These are phyloP conservation scores for Plecotus auritus DNA, from an alignment of 2,113 vertebrate species.

Conservation along the genomic window DNA sequence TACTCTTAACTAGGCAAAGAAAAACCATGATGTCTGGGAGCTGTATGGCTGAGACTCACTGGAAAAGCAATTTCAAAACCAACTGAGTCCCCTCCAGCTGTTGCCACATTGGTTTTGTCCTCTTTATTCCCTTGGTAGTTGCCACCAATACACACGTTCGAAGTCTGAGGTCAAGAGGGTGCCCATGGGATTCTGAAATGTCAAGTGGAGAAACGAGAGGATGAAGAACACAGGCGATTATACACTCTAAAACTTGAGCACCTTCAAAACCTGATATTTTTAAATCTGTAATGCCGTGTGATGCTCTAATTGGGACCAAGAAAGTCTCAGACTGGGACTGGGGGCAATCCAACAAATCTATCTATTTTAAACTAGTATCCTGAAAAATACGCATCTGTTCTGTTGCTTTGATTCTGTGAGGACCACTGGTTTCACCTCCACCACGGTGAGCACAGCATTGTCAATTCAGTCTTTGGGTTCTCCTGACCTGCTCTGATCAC, in stretches of 20 bases:
- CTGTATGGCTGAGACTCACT: constrained; percentile 14
- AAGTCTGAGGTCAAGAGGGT: neutral
- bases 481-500: neutral
- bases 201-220: neutral
- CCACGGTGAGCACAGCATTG: rapidly evolving
- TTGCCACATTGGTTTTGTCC: constrained; percentile 55
- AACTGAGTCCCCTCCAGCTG: constrained; percentile 59
- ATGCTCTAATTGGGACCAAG: neutral
- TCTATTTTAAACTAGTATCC: neutral
- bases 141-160: neutral
- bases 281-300: neutral
- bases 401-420: neutral
- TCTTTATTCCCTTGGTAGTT: constrained; percentile 22
- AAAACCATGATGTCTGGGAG: constrained; percentile 22
- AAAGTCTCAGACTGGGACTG: neutral
- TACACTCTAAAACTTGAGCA: neutral
- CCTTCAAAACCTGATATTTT: neutral
- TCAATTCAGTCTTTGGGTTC: rapidly evolving
- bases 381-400: neutral
- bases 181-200: neutral
- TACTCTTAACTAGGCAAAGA: neutral
- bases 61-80: constrained; percentile 54
- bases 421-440: neutral
- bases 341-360: neutral
- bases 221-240: neutral